Conservation (phyloP, 1,140 invertebrate genomes). For the Ips typographus region DNA sequence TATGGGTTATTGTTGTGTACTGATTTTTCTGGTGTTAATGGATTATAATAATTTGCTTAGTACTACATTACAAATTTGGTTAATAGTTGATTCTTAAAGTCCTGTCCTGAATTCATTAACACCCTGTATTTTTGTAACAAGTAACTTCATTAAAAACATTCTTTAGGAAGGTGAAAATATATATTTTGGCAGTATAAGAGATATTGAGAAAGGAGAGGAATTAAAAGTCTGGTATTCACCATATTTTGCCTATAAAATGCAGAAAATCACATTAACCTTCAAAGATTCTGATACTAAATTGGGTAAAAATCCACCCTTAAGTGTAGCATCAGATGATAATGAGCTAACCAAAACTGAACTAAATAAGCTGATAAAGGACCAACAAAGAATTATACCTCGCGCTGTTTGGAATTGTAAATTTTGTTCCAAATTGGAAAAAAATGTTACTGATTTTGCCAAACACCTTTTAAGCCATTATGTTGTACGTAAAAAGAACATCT, state of each 20-base stretch:
- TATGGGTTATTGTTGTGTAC: constrained; percentile 16
- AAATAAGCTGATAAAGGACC: constrained; percentile 41
- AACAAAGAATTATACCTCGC: constrained; percentile 46
- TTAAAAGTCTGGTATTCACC: constrained; percentile 65
- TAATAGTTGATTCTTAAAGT: too few species aligned
- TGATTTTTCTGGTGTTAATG: not conserved
- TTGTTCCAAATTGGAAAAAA: constrained; percentile 46
- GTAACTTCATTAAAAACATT: not conserved
- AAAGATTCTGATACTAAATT: constrained; percentile 8
- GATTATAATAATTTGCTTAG: too few species aligned
- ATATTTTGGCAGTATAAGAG: constrained; percentile 60
- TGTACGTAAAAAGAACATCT: constrained; percentile 41
- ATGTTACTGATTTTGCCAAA: constrained; percentile 47
- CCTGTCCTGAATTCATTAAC: too few species aligned
- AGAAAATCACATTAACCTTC: constrained; percentile 42
- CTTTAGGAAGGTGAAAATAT: constrained; percentile 57
- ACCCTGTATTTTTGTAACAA: too few species aligned
- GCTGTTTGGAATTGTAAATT: constrained; percentile 51
- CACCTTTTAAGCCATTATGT: constrained; percentile 50
- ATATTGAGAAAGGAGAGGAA: constrained; percentile 58
- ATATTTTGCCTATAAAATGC: constrained; percentile 54
- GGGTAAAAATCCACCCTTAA: not conserved
- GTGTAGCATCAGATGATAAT: constrained; percentile 1
- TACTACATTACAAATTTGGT: too few species aligned
- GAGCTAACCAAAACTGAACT: not conserved